Base-by-base conservation (phyloP, 2,888 invertebrate genomes). In the Orthosia gracilis region DNA sequence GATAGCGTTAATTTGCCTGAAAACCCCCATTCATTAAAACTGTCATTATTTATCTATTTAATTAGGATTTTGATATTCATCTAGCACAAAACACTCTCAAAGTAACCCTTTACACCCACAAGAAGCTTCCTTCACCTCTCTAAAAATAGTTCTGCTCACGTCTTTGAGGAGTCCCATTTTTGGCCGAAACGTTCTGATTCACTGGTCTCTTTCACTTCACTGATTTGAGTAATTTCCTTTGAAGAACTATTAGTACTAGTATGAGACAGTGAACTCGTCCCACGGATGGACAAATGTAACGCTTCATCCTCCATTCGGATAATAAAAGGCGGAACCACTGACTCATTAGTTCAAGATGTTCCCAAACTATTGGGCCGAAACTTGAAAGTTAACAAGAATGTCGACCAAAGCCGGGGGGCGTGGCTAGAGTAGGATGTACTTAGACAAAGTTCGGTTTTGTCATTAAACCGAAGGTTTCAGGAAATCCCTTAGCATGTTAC, bases 261-360 rank as follows among this genome's bases (percentile, higher is more conserved):
- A 59, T 47, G 65, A 67, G 69, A 55, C 62, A 78, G 21, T 59
- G 47, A 78, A 69, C 62, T 75, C 61, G 40, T 52, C 9, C 23
- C 18, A 49, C n/a, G 40, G 49, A 49, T 65, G 76, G 74, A 78
- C 64, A 67, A 69, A 82, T 67, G 73, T 78, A 13, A 52, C 75
- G 82, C 82, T 78, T 76, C 72, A 75, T 76, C 77, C 54, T 78
- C 57, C 69, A 77, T 73, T 69, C 59, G 65, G 62, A 86, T 87
- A 88, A 87, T 89, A 89, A 87, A 90, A 90, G 88, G 84, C 82
- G 71, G 84, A 86, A 84, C 85, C 76, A 75, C 79, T 75, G 86
- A 73, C 88, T 90, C 89, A 91, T 91, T 90, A 90, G 87, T 89
- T 87, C 86, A 86, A 89, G 89, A 91, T 88, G 89, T 88, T 88